Percentiles rank a stretch among this genome's conserved stretches.
Evolutionary conservation across 2,113 vertebrate species (phyloP).

Genomic region (Chaetodon auriga): DNA sequence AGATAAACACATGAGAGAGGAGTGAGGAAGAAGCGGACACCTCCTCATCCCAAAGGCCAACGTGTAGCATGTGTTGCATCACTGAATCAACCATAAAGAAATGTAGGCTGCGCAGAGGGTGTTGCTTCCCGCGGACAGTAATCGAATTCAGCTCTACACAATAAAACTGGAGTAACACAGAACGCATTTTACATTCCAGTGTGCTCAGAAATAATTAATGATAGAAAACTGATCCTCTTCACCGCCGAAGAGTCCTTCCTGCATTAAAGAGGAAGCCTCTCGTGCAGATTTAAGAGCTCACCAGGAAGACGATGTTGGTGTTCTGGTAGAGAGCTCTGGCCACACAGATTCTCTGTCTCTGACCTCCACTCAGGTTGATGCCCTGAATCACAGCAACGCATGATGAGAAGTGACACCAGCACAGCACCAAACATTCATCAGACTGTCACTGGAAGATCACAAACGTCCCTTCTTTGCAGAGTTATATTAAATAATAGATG

Average conservation of each 20-base stretch:
- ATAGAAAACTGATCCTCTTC: neutral
- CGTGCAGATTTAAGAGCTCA: constrained; percentile 73
- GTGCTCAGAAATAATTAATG: neutral
- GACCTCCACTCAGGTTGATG: constrained; percentile 97
- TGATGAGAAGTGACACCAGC: too few relatives aligned
- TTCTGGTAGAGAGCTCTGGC: constrained; percentile 97
- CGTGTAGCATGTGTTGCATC: neutral
- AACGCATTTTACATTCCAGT: neutral
- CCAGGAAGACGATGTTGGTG: constrained; percentile 98
- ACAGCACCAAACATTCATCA: neutral
- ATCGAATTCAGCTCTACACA: neutral
- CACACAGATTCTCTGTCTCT: constrained; percentile 97
- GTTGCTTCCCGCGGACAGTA: neutral
- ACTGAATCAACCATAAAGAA: constrained; percentile 4
- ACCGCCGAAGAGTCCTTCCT: neutral
- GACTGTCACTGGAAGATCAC: neutral
- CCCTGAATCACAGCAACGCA: constrained; percentile 83
- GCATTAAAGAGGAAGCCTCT: neutral
- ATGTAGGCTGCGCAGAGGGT: neutral
- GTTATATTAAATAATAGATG: neutral
- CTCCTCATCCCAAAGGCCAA: constrained; percentile 44
- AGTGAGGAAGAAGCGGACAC: neutral
- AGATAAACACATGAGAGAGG: constrained; percentile 59
- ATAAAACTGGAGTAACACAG: neutral
- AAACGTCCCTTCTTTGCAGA: neutral